phyloP scores from a whole-genome alignment of 2,888 invertebrate genomes.

The Pandemis cinnamomeana region DNA sequence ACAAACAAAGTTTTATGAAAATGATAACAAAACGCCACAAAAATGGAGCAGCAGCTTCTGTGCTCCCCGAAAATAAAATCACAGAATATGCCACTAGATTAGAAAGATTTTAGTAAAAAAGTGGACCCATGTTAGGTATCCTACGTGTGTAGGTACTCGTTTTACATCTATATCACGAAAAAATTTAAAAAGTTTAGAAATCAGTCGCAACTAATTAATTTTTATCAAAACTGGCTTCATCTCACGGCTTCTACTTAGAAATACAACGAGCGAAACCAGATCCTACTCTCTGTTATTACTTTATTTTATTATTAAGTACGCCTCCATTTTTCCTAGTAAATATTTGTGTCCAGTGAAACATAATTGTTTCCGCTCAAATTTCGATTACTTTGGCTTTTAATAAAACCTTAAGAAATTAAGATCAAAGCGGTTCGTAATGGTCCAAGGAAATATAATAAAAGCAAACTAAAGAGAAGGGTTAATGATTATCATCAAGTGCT shows the following conservation, averaged over 20 bases:
- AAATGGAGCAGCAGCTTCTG: not conserved
- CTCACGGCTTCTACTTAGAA: not conserved
- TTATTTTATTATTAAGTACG: constrained; percentile 1
- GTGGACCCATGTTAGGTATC: no score
- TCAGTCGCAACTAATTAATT: not conserved
- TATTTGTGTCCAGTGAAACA: constrained; percentile 14
- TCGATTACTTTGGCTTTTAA: constrained; percentile 17
- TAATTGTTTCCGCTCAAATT: constrained; percentile 17
- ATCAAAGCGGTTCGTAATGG: constrained; percentile 19
- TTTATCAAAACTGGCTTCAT: not conserved
- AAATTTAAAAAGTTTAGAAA: no score
- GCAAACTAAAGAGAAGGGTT: constrained; percentile 31
- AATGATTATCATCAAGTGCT: constrained; percentile 30
- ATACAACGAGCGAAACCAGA: not conserved
- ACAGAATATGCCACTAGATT: not conserved
- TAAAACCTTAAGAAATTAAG: constrained; percentile 4
- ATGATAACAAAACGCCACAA: not conserved
- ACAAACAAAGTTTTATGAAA: no score
- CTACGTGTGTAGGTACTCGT: no score
- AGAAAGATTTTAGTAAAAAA: not conserved
- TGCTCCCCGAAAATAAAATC: not conserved
- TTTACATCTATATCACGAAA: no score
- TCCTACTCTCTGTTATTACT: not conserved
- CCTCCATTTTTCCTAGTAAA: constrained; percentile 10
- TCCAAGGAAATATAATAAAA: constrained; percentile 26